phyloP scores from a whole-genome alignment of 2,888 invertebrate species.

The Dryococelus australis region DNA sequence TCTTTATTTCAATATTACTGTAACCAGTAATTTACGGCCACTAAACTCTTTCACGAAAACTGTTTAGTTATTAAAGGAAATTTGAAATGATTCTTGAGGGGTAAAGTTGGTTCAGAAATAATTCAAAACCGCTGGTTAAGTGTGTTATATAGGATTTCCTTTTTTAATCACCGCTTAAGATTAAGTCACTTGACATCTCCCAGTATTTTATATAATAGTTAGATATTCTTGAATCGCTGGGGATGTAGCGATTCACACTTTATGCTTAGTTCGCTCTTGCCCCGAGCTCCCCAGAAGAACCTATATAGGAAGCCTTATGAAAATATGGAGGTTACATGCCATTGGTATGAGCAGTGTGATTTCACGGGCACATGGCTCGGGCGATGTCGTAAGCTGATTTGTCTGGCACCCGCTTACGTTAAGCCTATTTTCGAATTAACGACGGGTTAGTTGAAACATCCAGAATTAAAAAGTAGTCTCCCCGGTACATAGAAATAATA shows the following conservation, averaged over 20 bases:
- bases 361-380: background rate
- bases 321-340: background rate
- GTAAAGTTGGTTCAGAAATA: too few relatives aligned
- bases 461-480: background rate
- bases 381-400: background rate
- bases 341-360: background rate
- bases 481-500: background rate
- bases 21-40: too few relatives aligned
- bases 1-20: too few relatives aligned
- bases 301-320: background rate
- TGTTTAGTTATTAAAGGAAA: too few relatives aligned
- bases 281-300: background rate
- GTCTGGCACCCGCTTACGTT: background rate
- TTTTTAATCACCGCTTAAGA: too few relatives aligned
- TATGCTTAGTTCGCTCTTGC: background rate
- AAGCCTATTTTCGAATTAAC: conserved; percentile 7
- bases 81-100: too few relatives aligned
- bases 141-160: too few relatives aligned
- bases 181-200: too few relatives aligned
- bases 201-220: too few relatives aligned
- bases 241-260: background rate
- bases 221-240: too few relatives aligned
- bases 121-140: too few relatives aligned
- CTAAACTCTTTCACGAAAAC: too few relatives aligned
- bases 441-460: background rate